phyloP scores from a whole-genome alignment of 2,888 invertebrate species.

The Caenorhabditis japonica region DNA sequence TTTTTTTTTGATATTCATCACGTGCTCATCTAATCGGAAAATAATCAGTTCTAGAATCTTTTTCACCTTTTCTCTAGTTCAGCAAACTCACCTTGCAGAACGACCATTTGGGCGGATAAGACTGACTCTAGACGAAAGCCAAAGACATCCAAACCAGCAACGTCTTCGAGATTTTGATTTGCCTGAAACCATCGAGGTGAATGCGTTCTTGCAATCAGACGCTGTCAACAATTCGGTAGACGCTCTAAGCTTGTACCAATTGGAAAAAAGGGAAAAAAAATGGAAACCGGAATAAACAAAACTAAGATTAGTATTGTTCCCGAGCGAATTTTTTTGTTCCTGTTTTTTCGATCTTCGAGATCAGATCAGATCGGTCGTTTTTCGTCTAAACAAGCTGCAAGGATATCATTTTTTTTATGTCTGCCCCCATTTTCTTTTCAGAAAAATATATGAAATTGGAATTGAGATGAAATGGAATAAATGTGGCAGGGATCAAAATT shows the following conservation, averaged over 20 bases:
- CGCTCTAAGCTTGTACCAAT: too few species aligned
- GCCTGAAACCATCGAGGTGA: too few species aligned
- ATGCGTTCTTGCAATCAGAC: too few species aligned
- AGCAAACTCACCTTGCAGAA: constrained; percentile 33
- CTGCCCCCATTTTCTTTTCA: background rate
- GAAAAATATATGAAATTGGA: constrained; percentile 9
- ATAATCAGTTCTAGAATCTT: background rate
- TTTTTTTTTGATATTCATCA: constrained; percentile 6
- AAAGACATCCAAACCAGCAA: constrained; percentile 56
- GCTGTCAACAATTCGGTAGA: too few species aligned
- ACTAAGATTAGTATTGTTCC: background rate
- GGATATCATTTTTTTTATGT: constrained; percentile 11
- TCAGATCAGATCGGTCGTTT: background rate
- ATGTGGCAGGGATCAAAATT: too few species aligned
- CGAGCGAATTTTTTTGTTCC: background rate
- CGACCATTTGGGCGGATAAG: constrained; percentile 42
- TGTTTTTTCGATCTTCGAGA: background rate
- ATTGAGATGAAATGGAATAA: too few species aligned
- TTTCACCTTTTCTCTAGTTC: background rate
- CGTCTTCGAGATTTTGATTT: constrained; percentile 45
- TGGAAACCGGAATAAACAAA: background rate
- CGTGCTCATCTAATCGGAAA: constrained; percentile 20
- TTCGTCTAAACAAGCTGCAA: background rate
- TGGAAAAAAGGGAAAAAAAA: too few species aligned
- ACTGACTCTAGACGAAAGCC: constrained; percentile 48